Evolutionary conservation across 2,888 invertebrate genomes (phyloP), one percentile per base, ranked within the genome.

Genomic region (Congeria kusceri): DNA sequence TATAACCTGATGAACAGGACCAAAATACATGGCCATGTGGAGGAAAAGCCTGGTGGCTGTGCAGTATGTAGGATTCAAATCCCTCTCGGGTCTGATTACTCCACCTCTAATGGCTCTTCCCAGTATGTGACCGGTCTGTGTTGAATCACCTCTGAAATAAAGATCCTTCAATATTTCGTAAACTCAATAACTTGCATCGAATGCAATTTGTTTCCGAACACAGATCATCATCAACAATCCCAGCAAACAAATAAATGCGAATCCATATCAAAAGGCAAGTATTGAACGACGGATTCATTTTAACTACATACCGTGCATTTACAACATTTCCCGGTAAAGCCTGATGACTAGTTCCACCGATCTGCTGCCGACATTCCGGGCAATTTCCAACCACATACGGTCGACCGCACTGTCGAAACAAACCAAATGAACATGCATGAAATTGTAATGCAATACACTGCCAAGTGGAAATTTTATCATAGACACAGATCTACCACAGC

Each of bases 81-180:
- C 39, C 61, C 91, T 84, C 72, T 89, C 89, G 18, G 87, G 85
- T 3, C 68, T 76, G 20, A 85, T 68, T 7, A 70, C 71, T n/a
- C 75, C 75, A 59, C 87, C 69, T 18, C 65, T 65, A 4, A 70
- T 71, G n/a, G 89, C 88, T 29, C 61, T 27, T 13, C 75, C 75
- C 15, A 91, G 83, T 11, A 87, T 85, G 65, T 91, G 89, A 15
- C 91, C 91, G n/a, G 81, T 80, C 62, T 69, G 56, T 28, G 88
- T 88, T 28, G 62, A 74, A 68, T 89, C 87, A 27, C 18, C 9
- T 5, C 77, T 83, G 53, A 46, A 39, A 39, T 39, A n/a, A n/a
- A n/a, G n/a, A n/a, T n/a, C n/a, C n/a, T n/a, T n/a, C n/a, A n/a
- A n/a, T n/a, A n/a, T n/a, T n/a, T n/a, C n/a, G n/a, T n/a, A n/a